Conservation (phyloP, 2,888 invertebrate species). For the Drosophila mulleri region DNA sequence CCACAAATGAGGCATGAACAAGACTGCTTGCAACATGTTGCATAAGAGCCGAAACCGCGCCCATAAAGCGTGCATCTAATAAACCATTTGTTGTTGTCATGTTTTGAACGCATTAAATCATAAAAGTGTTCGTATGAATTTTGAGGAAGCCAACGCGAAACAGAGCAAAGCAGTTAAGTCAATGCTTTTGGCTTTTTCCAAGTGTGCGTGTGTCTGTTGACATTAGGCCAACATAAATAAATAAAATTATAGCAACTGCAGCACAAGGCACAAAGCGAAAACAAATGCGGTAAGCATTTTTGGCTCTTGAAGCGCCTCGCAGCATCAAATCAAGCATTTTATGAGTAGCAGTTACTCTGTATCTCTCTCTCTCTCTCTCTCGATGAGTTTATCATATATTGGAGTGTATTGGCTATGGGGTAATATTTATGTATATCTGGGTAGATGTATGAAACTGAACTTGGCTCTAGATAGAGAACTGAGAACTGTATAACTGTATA, state of each 20-base stretch:
- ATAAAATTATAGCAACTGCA: slow-evolving; percentile 39
- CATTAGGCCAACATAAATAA: slow-evolving; percentile 68
- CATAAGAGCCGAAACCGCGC: slow-evolving; percentile 48
- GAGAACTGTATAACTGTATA: too few species aligned
- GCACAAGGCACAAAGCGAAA: slow-evolving; percentile 8
- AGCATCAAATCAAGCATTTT: slow-evolving; percentile 55
- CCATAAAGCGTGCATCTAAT: slow-evolving; percentile 56
- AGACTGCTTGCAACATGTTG: slow-evolving; percentile 45
- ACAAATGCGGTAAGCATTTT: slow-evolving; percentile 27
- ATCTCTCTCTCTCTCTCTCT: background rate
- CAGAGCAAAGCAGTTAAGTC: slow-evolving; percentile 36
- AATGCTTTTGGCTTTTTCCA: slow-evolving; percentile 50
- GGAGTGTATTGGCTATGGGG: background rate
- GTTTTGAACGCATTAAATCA: slow-evolving; percentile 55
- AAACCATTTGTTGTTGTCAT: slow-evolving; percentile 33
- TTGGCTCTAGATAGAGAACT: too few species aligned
- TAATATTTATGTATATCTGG: background rate
- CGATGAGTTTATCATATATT: too few species aligned
- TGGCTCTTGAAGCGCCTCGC: slow-evolving; percentile 39
- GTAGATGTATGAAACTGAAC: too few species aligned
- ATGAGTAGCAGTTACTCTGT: slow-evolving; percentile 61
- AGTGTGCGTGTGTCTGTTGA: slow-evolving; percentile 53
- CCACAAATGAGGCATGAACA: background rate
- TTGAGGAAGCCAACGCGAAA: slow-evolving; percentile 42
- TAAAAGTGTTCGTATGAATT: slow-evolving; percentile 60